Base-by-base conservation (phyloP, 1,140 invertebrate species). In the Papilio dardanus region DNA sequence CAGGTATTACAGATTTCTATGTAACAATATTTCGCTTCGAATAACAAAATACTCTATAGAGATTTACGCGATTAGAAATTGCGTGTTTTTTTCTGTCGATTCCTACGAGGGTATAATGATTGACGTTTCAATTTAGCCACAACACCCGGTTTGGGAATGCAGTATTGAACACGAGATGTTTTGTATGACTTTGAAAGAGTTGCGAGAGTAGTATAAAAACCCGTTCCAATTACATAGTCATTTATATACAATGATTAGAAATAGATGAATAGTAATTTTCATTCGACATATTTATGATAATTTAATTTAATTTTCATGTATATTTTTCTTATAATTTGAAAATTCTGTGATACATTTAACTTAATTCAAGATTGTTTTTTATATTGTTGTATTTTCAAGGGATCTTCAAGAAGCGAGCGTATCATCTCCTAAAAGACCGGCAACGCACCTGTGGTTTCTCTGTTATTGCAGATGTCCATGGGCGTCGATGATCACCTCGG, bases 101-200 rank as follows among this genome's bases (percentile, higher is more conserved):
- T 62, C 50, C 54, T 62, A 28, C 21, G 54, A 62, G 54, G 21
- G 54, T 62, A 10, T 62, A 62, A 62, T 62, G 54, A 62, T 62
- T 62, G 54, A 62, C 54, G 30, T 62, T 62, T 62, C 54, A 62
- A 62, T 62, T 62, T 62, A 62, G 24, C 54, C 54, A 14, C 24
- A 62, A 62, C 54, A 28, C 12, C 12, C 54, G 24, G 54, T 24
- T 28, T 28, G 54, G 54, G 54, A 62, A 62, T 62, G 24, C 54
- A 62, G 30, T 62, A 10, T 14, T 12, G 12, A 62, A 62, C 14
- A 62, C 54, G 12, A 62, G 24, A 62, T 62, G 54, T 54, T 21
- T 54, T 54, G 50, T 62, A 62, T 28, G 12, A 62, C 12, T 62
- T 62, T 28, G 24, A 28, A 28, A 62, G 24, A 28, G 54, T 28